Evolutionary conservation across 2,797 vertebrate genomes (phyloP), one percentile per base, ranked within the genome.

Genomic region (Arnoldichthys spilopterus): DNA sequence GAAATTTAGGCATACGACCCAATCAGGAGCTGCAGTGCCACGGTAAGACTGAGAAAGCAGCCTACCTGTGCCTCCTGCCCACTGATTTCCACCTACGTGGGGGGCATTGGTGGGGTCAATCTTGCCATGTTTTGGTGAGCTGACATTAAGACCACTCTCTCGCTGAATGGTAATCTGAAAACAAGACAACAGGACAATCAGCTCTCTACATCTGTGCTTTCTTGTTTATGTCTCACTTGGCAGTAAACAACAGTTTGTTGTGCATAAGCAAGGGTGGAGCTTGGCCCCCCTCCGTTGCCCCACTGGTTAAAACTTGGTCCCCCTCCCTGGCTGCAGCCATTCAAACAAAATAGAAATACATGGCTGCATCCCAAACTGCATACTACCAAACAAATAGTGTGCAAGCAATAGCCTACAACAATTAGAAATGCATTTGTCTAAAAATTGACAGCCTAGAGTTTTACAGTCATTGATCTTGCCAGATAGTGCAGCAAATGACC

Each of bases 51-150:
- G 32, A 9, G 8, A 34, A 22, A 4, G 20, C 1, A 66, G 40
- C 68, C 16, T 72, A 81, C 79, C 98, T 92, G 98, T 99, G 87
- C 97, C 98, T 20, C 97, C 98, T 3, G 98, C 97, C 98, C 98
- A 99, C 20, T 92, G 97, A 87, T 98, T 99, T 32, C 98, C 98
- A 6, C 98, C 98, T 16, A 98, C 91, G 0, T 99, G 98, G 0
- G 98, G 98, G 64, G 76, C 88, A 45, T 99, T 99, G 51, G 84
- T 84, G 49, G 90, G 84, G 88, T 99, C 98, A 1, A 94, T 86
- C 90, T 97, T 96, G 82, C 98, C 98, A 0, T 98, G 96, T 89
- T 98, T 99, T 0, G 98, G 97, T 61, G 94, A 93, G 7, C 90
- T 95, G 85, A 98, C 96, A 12, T 98, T 96, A 90, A 96, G 87